Conservation (phyloP, 2,888 invertebrate genomes). For the Antitype chi region DNA sequence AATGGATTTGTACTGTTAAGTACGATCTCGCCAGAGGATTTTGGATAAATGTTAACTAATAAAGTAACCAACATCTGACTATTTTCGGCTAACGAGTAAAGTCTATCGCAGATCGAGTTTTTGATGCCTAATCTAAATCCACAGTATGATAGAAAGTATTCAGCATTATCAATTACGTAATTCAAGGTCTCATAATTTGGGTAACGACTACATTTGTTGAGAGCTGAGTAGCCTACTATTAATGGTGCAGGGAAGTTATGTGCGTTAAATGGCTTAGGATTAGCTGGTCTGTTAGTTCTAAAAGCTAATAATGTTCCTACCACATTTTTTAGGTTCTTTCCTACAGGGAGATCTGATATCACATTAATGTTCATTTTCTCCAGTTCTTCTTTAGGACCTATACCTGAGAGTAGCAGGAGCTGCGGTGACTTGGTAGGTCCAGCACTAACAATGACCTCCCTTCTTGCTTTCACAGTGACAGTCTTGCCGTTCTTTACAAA, state of each 20-base stretch:
- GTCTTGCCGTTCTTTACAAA: slow-evolving; percentile 31
- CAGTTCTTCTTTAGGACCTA: slow-evolving; percentile 74
- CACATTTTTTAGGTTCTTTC: slow-evolving; percentile 76
- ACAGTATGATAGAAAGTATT: slow-evolving; percentile 20
- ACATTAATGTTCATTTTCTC: slow-evolving; percentile 69
- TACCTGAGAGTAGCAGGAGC: slow-evolving; percentile 77
- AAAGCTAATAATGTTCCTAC: slow-evolving; percentile 50
- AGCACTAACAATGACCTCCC: slow-evolving; percentile 74
- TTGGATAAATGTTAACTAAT: slow-evolving; percentile 7
- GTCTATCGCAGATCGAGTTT: slow-evolving; percentile 36
- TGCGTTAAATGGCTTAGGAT: slow-evolving; percentile 25
- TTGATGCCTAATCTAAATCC: slow-evolving; percentile 37
- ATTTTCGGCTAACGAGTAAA: background rate
- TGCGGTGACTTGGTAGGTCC: slow-evolving; percentile 76
- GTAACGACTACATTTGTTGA: slow-evolving; percentile 8
- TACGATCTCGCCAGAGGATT: slow-evolving; percentile 37
- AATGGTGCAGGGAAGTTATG: slow-evolving; percentile 28
- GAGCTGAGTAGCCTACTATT: slow-evolving; percentile 38
- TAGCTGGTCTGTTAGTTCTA: slow-evolving; percentile 30
- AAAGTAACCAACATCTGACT: slow-evolving; percentile 24
- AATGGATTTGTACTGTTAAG: slow-evolving; percentile 38
- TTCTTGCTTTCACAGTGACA: slow-evolving; percentile 64
- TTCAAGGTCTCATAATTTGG: slow-evolving; percentile 24
- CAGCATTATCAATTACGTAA: slow-evolving; percentile 20
- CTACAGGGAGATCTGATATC: slow-evolving; percentile 75